Evolutionary conservation across 2,888 invertebrate species (phyloP).

Genomic region (Lamellibrachia satsuma): DNA sequence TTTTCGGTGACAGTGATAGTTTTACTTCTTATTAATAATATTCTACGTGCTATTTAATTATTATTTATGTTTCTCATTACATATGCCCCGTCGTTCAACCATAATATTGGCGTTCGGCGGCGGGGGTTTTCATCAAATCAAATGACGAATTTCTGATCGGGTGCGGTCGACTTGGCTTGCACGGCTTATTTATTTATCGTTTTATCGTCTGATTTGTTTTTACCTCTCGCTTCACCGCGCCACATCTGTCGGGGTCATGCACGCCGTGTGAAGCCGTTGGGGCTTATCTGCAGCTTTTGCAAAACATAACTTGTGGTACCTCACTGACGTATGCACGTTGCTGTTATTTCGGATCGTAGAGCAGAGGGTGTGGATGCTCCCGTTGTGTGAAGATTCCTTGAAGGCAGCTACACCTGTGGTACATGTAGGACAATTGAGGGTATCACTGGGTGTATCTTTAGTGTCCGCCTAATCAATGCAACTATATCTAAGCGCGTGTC

Average conservation of each 20-base stretch:
- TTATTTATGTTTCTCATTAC: not conserved
- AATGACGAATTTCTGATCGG: conserved; percentile 1
- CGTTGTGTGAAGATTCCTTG: not conserved
- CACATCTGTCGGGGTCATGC: not conserved
- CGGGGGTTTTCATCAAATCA: not conserved
- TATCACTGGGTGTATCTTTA: not conserved
- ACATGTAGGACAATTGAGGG: not conserved
- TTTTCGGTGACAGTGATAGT: conserved; percentile 4
- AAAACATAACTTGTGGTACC: not conserved
- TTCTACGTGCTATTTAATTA: conserved; percentile 17
- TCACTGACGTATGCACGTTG: not conserved
- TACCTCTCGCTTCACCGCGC: not conserved
- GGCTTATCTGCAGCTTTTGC: conserved; percentile 6
- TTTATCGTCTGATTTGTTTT: not conserved
- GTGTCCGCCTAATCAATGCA: not conserved
- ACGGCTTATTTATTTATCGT: conserved; percentile 1
- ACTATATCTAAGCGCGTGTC: not conserved
- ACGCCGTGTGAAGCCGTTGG: not conserved
- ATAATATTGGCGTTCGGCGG: not conserved
- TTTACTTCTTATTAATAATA: not conserved
- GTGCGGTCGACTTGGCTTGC: not conserved
- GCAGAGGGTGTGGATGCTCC: not conserved
- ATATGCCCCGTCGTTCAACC: not conserved
- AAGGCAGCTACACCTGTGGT: not conserved
- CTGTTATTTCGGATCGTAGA: not conserved